These are phyloP conservation scores for Pluvialis apricaria DNA, from an alignment of 2,113 vertebrate species.

Conservation along the genomic window DNA sequence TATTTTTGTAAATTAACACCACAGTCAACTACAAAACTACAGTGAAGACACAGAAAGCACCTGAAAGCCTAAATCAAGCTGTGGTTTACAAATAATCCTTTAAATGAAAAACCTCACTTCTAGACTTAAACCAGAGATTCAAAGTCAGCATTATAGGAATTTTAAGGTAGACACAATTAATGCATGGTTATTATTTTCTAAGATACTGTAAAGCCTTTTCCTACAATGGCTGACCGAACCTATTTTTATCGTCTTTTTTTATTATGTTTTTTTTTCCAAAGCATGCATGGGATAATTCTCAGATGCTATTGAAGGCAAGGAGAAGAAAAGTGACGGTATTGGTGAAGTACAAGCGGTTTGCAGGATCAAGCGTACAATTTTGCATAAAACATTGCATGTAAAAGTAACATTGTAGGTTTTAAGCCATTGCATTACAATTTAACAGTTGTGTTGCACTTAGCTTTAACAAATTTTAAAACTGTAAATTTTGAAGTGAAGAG, in stretches of 20 bases:
- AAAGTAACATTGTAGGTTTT: slow-evolving; percentile 73
- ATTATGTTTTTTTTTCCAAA: neutral
- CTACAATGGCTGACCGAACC: slow-evolving; percentile 67
- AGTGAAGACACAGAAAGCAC: slow-evolving; percentile 72
- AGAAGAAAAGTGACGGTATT: slow-evolving; percentile 70
- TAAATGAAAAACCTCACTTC: slow-evolving; percentile 73
- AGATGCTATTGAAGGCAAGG: slow-evolving; percentile 71
- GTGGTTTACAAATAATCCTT: slow-evolving; percentile 70
- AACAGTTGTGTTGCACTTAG: slow-evolving; percentile 67
- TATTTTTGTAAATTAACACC: slow-evolving; percentile 72
- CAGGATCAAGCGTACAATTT: slow-evolving; percentile 77
- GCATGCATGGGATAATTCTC: slow-evolving; percentile 78
- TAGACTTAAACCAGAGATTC: slow-evolving; percentile 73
- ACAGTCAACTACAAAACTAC: slow-evolving; percentile 72
- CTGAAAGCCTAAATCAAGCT: slow-evolving; percentile 72
- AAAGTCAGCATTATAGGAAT: slow-evolving; percentile 75
- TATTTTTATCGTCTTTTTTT: slow-evolving; percentile 36
- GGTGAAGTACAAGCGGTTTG: slow-evolving; percentile 70
- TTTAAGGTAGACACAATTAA: slow-evolving; percentile 70
- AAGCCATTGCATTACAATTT: slow-evolving; percentile 75
- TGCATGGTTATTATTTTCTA: slow-evolving; percentile 69
- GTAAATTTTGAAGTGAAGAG: slow-evolving; percentile 76
- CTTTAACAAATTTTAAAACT: slow-evolving; percentile 71
- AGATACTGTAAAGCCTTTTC: slow-evolving; percentile 65
- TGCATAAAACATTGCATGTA: slow-evolving; percentile 76